Evolutionary conservation across 37 sponge, comb jelly and placozoan genomes (phyloP).

Genomic region (Theonella swinhoei): DNA sequence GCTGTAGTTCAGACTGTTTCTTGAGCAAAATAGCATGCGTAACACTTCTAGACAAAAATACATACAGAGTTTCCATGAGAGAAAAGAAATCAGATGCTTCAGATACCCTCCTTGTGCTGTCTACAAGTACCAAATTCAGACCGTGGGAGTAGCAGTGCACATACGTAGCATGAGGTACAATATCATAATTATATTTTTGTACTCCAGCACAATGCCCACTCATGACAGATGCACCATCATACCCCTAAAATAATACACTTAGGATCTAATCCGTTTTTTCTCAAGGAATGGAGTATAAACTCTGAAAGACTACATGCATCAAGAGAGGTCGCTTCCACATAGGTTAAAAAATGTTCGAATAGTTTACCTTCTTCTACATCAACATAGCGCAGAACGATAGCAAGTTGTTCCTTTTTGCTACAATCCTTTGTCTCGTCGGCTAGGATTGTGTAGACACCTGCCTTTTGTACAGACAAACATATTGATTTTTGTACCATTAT

Average conservation of each 20-base stretch:
- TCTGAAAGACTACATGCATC: slow-evolving; percentile 52
- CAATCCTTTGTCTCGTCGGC: slow-evolving; percentile 74
- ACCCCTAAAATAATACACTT: slow-evolving; percentile 58
- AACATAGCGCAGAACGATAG: slow-evolving; percentile 75
- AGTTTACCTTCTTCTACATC: slow-evolving; percentile 48
- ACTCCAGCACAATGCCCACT: slow-evolving; percentile 71
- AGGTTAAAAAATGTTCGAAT: slow-evolving; percentile 59
- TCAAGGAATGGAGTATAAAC: slow-evolving; percentile 57
- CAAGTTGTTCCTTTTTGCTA: slow-evolving; percentile 65
- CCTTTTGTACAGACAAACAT: slow-evolving; percentile 41
- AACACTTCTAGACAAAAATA: slow-evolving; percentile 53
- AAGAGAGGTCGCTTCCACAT: slow-evolving; percentile 48
- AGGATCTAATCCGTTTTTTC: slow-evolving; percentile 10
- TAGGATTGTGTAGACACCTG: slow-evolving; percentile 55
- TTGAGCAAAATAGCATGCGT: slow-evolving; percentile 50
- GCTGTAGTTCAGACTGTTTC: slow-evolving; percentile 57
- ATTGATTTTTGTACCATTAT: slow-evolving; percentile 46
- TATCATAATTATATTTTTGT: slow-evolving; percentile 37
- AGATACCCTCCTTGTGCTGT: slow-evolving; percentile 51
- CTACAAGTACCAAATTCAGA: slow-evolving; percentile 68
- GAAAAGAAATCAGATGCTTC: slow-evolving; percentile 64
- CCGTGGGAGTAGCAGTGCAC: slow-evolving; percentile 71
- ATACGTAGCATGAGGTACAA: slow-evolving; percentile 63
- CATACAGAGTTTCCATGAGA: slow-evolving; percentile 53
- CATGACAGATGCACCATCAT: slow-evolving; percentile 81